Conservation (phyloP, 2,888 invertebrate species). For the Oscheius myriophilus region DNA sequence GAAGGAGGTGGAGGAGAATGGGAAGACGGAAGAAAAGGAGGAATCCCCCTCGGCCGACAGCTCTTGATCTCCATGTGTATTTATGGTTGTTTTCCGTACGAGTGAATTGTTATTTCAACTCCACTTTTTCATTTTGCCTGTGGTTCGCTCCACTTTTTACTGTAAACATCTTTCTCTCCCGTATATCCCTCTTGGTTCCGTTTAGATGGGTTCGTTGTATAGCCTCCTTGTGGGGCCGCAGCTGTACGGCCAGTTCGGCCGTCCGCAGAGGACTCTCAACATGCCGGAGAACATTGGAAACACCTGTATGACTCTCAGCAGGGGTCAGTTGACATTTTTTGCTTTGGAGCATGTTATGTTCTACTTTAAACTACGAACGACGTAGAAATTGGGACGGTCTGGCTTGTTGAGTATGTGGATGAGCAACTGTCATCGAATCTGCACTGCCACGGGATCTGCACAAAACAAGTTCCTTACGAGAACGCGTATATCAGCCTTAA, state of each 20-base stretch:
- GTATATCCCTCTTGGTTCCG: neutral
- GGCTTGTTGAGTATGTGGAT: too few species aligned
- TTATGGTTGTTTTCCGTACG: neutral
- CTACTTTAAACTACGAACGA: too few species aligned
- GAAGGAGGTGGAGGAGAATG: slow-evolving; percentile 15
- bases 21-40: slow-evolving; percentile 4
- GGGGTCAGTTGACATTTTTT: slow-evolving; percentile 32
- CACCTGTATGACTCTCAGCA: slow-evolving; percentile 30
- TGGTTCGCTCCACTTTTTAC: neutral
- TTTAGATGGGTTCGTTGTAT: slow-evolving; percentile 21
- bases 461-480: too few species aligned
- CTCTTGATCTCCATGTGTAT: neutral
- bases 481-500: too few species aligned
- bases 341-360: neutral
- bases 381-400: too few species aligned
- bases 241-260: slow-evolving; percentile 41
- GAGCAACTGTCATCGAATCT: too few species aligned
- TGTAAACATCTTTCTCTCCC: neutral
- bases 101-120: slow-evolving; percentile 1
- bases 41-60: slow-evolving; percentile 2
- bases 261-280: slow-evolving; percentile 27
- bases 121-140: slow-evolving; percentile 1
- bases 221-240: slow-evolving; percentile 40
- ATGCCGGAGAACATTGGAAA: slow-evolving; percentile 39
- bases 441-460: too few species aligned